Evolutionary conservation across 2,797 vertebrate species (phyloP).

Genomic region (Poeciliopsis paucimaculata): DNA sequence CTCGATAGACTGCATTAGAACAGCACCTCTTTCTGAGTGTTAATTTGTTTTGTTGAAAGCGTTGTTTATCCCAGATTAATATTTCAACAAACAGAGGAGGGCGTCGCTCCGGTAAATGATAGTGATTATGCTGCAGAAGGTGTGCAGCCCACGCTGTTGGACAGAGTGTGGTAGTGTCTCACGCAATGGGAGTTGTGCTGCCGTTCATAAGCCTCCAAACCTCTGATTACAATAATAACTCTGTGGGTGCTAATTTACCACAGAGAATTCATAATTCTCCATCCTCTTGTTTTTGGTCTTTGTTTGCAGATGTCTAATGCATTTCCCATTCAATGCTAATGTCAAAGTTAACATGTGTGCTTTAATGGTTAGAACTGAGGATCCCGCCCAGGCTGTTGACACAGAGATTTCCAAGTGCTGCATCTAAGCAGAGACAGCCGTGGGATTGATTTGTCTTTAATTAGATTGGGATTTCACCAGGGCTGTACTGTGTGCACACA

Average conservation of each 20-base stretch:
- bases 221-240: constrained; percentile 83
- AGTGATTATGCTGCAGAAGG: constrained; percentile 79
- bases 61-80: constrained; percentile 84
- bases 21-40: constrained; percentile 68
- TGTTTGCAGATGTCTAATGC: constrained; percentile 35
- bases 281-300: constrained; percentile 25
- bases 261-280: constrained; percentile 46
- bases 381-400: constrained; percentile 42
- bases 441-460: constrained; percentile 60
- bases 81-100: constrained; percentile 80
- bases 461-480: constrained; percentile 63
- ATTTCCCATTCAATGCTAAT: constrained; percentile 10
- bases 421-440: constrained; percentile 38
- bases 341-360: constrained; percentile 16
- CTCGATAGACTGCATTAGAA: constrained; percentile 77
- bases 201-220: constrained; percentile 71
- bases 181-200: constrained; percentile 68
- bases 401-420: constrained; percentile 8
- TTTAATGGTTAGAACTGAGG: constrained; percentile 49
- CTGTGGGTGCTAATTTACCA: constrained; percentile 75
- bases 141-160: constrained; percentile 61
- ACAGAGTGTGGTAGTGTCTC: constrained; percentile 61
- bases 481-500: constrained; percentile 42
- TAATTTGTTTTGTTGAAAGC: constrained; percentile 84
- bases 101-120: constrained; percentile 78